A percentile compares a stretch with the other conserved stretches of the same genome.
Conservation (phyloP, 1,140 invertebrate species). For the Atta colombica region DNA sequence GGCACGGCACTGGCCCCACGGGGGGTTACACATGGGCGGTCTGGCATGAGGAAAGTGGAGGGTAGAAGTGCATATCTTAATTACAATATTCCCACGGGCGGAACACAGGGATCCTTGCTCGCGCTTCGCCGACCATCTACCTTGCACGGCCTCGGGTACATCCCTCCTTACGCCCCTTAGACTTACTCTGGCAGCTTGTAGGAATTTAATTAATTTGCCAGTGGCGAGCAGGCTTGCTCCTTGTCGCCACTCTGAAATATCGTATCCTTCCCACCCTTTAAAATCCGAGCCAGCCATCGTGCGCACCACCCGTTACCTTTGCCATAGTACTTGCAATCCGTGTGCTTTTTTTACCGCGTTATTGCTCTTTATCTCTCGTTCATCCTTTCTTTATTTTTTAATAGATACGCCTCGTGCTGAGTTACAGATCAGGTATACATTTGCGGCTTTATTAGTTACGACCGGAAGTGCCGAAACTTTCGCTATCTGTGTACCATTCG, state of each 20-base stretch:
- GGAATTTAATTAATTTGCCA: conserved; percentile 83
- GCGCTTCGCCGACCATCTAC: conserved; percentile 64
- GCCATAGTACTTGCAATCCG: conserved; percentile 8
- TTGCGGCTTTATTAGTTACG: conserved; percentile 25
- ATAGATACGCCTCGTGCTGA: conserved; percentile 2
- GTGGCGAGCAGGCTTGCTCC: conserved; percentile 77
- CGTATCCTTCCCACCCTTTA: conserved; percentile 77
- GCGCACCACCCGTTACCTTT: conserved; percentile 37
- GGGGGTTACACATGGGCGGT: conserved; percentile 14
- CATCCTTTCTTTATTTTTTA: conserved; percentile 15
- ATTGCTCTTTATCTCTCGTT: neutral
- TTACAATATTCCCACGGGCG: conserved; percentile 82
- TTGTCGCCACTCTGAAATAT: conserved; percentile 80
- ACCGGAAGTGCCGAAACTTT: neutral
- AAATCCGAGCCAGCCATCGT: conserved; percentile 68
- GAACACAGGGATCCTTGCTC: conserved; percentile 73
- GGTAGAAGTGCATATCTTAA: conserved; percentile 82
- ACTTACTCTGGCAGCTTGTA: conserved; percentile 76
- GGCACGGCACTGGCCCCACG: conserved; percentile 16
- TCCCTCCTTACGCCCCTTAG: conserved; percentile 3
- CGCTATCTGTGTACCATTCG: neutral
- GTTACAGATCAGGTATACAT: conserved; percentile 33
- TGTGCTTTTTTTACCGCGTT: neutral
- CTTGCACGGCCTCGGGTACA: neutral
- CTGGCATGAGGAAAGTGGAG: conserved; percentile 70